Conservation (phyloP, 2,888 invertebrate species). For the Congeria kusceri region DNA sequence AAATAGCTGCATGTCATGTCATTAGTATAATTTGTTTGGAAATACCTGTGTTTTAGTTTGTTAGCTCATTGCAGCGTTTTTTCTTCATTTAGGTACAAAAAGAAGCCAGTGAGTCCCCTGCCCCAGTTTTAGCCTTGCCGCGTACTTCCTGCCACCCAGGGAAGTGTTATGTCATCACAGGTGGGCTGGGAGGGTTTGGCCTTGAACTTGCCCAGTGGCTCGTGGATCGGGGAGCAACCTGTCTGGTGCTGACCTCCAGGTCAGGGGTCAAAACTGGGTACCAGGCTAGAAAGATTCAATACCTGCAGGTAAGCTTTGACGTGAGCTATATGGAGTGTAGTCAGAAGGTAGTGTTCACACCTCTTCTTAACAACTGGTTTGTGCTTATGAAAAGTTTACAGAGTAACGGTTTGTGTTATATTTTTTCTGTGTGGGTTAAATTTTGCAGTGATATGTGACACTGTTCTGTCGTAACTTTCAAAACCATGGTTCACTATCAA, state of each 20-base stretch:
- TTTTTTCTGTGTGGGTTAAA: too few relatives aligned
- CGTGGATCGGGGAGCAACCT: constrained; percentile 93
- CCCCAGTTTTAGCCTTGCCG: constrained; percentile 89
- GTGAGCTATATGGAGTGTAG: neutral
- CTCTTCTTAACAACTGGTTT: too few relatives aligned
- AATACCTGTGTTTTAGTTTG: too few relatives aligned
- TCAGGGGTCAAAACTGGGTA: constrained; percentile 94
- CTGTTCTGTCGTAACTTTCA: too few relatives aligned
- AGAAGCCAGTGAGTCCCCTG: constrained; percentile 86
- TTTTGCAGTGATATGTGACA: too few relatives aligned
- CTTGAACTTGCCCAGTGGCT: constrained; percentile 91
- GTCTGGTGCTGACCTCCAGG: constrained; percentile 94
- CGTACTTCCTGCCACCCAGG: constrained; percentile 90
- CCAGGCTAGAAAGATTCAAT: constrained; percentile 93
- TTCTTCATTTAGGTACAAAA: constrained; percentile 88
- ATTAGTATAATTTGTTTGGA: too few relatives aligned
- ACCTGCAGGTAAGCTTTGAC: constrained; percentile 83
- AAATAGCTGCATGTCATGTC: too few relatives aligned
- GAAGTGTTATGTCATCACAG: constrained; percentile 88
- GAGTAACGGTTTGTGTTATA: too few relatives aligned
- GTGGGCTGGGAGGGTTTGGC: constrained; percentile 98
- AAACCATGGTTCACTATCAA: too few relatives aligned
- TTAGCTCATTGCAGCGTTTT: neutral
- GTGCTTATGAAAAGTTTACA: too few relatives aligned
- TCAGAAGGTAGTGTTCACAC: neutral